Evolutionary conservation across 2,888 invertebrate genomes (phyloP).

Genomic region (Zele albiditarsus): DNA sequence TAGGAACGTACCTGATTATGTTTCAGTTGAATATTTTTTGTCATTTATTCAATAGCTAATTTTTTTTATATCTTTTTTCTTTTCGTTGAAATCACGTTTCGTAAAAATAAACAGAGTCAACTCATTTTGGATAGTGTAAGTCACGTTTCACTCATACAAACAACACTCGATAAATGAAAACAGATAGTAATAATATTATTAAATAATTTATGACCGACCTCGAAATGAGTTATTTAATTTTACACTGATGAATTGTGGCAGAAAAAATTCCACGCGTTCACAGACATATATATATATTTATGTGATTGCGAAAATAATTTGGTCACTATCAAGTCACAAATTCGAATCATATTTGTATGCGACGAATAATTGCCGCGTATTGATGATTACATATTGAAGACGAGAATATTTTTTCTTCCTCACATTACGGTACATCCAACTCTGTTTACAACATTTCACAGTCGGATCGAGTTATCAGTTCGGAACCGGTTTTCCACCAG

Average conservation of each 20-base stretch:
- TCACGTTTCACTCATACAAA: not conserved
- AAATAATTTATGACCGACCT: not conserved
- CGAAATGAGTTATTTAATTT: not conserved
- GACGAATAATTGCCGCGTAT: not conserved
- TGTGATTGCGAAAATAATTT: not conserved
- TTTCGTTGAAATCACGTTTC: not conserved
- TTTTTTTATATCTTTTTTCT: not conserved
- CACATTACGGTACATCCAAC: slow-evolving; percentile 25
- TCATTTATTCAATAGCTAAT: too few species aligned
- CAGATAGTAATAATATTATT: not conserved
- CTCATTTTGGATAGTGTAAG: not conserved
- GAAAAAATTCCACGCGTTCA: not conserved
- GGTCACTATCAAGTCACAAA: not conserved
- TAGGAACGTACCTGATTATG: too few species aligned
- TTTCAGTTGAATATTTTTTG: too few species aligned
- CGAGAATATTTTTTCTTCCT: not conserved
- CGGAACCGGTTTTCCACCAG: slow-evolving; percentile 64
- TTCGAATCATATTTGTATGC: not conserved
- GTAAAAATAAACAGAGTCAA: not conserved
- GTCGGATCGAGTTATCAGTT: slow-evolving; percentile 28
- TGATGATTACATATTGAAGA: not conserved
- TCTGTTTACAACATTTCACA: slow-evolving; percentile 61
- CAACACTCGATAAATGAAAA: not conserved
- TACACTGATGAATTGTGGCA: not conserved
- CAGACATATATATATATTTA: not conserved